Percentiles rank a stretch among this genome's conserved stretches.
Conservation (phyloP, 2,888 invertebrate genomes). For the Tridacna gigas region DNA sequence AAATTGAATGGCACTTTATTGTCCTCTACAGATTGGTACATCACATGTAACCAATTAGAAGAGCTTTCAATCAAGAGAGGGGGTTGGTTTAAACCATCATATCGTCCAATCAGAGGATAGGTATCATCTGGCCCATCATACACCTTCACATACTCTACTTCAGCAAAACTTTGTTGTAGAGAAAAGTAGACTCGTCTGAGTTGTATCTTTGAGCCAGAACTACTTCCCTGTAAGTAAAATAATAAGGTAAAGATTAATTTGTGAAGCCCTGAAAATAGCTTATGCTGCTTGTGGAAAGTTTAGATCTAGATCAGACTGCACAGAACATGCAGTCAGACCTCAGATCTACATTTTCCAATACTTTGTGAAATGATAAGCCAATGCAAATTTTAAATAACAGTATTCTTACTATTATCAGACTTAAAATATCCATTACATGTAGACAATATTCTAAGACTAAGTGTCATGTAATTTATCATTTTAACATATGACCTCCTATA, state of each 20-base stretch:
- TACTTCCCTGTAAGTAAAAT: conserved; percentile 35
- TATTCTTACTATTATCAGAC: no score
- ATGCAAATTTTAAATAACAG: no score
- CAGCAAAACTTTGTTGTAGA: conserved; percentile 48
- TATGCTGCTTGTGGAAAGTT: no score
- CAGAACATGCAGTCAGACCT: no score
- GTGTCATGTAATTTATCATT: no score
- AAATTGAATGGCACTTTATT: conserved; percentile 65
- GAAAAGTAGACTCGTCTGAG: conserved; percentile 62
- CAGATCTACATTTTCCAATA: no score
- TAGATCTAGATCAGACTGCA: no score
- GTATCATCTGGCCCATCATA: conserved; percentile 71
- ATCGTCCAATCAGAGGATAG: conserved; percentile 64
- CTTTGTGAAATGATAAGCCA: no score
- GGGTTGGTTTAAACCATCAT: conserved; percentile 62
- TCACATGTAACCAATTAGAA: conserved; percentile 66
- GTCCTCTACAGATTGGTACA: conserved; percentile 62
- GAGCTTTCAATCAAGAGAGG: conserved; percentile 69
- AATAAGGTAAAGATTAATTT: not conserved
- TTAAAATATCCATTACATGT: no score
- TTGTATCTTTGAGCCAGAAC: conserved; percentile 62
- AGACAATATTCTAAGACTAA: no score
- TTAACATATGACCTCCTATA: no score
- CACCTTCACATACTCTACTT: conserved; percentile 69
- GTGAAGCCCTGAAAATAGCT: no score